Base-by-base conservation (phyloP, 2,797 vertebrate genomes). In the Ambastaia sidthimunki region DNA sequence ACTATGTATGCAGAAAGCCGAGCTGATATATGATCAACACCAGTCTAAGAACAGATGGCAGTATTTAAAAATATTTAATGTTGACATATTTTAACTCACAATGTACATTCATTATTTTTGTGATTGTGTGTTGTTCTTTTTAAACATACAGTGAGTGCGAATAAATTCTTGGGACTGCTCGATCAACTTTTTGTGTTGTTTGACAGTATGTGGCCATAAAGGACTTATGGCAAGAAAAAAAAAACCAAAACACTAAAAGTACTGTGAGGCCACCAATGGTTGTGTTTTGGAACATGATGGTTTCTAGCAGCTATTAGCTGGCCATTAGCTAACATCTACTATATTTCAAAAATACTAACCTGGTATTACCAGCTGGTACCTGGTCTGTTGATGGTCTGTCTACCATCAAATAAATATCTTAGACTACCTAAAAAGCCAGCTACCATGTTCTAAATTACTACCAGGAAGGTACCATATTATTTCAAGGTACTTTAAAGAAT, bases 51-150 rank as follows among this genome's bases (percentile, higher is more conserved):
- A 68, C 65, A 76, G 65, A 16, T 68, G 34, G 6, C 2, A 28
- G 10, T 67, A 9, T 67, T 67, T 41, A 57, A 15, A 55, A 28
- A 47, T 48, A 59, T 77, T 76, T 31, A 69, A 37, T 68, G 7
- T 15, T 68, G 37, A 25, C 62, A 28, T 67, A 23, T 55, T 55
- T 55, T 55, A 76, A 25, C 9, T 21, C 19, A 3, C 10, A 12
- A 15, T 59, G n/a, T 28, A 47, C 47, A 37, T 66, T 11, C 47
- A 21, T 18, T 75, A 10, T 25, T 68, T 76, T 57, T 18, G 13
- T 10, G 16, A 31, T 15, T 57, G 31, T 55, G 31, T 37, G 73
- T 23, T 37, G 50, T 50, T 68, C 9, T n/a, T 6, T 48, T 37
- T 31, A n/a, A 0, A 1, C 1, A 11, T 0, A 12, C 68, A 28